A percentile compares a stretch with the other conserved stretches of the same genome.
Evolutionary conservation across 1,140 invertebrate genomes (phyloP).

Genomic region (Helicoverpa zea): DNA sequence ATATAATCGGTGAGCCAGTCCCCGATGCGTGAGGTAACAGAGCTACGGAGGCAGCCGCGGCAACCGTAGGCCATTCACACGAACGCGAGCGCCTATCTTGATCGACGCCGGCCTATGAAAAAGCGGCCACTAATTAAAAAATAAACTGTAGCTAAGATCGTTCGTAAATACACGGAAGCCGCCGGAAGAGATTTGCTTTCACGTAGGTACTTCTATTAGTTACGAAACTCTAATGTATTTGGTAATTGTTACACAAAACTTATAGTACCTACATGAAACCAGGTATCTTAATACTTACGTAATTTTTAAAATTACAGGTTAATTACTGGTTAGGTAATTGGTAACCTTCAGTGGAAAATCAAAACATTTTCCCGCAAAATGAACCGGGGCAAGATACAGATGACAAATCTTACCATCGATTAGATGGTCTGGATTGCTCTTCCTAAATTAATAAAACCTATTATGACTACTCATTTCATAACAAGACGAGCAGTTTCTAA

Average conservation of each 20-base stretch:
- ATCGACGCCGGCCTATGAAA: constrained; percentile 83
- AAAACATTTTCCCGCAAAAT: not conserved
- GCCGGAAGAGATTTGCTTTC: constrained; percentile 74
- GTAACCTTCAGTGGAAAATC: not conserved
- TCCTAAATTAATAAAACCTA: too few species aligned
- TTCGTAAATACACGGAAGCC: constrained; percentile 75
- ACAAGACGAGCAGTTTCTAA: too few species aligned
- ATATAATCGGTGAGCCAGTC: constrained; percentile 84
- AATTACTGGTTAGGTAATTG: not conserved
- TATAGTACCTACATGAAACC: constrained; percentile 1
- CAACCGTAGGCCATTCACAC: constrained; percentile 84
- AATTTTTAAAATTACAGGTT: not conserved
- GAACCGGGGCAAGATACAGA: too few species aligned
- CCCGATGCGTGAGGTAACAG: constrained; percentile 83
- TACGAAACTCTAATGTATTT: constrained; percentile 52
- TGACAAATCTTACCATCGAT: too few species aligned
- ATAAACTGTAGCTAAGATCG: constrained; percentile 78
- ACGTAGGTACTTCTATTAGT: constrained; percentile 47
- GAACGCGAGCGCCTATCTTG: constrained; percentile 78
- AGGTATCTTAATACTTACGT: too few species aligned
- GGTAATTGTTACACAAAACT: constrained; percentile 31
- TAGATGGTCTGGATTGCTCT: too few species aligned
- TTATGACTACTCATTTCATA: too few species aligned
- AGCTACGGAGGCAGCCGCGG: constrained; percentile 46
- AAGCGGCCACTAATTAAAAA: constrained; percentile 85